phyloP scores from a whole-genome alignment of 2,113 vertebrate genomes.

The Marmota monax region DNA sequence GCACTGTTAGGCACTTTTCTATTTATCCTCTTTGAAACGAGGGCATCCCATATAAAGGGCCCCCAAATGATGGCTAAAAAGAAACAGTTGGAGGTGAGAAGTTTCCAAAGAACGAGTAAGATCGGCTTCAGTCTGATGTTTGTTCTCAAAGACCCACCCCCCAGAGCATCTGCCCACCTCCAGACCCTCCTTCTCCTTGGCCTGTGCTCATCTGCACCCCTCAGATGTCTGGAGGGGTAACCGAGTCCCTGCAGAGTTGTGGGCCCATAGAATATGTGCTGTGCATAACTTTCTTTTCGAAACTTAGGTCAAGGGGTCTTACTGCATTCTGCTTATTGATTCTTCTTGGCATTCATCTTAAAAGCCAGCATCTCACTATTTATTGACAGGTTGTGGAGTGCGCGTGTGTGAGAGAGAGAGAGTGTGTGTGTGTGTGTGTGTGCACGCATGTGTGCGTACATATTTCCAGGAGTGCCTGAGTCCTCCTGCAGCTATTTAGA shows the following conservation, averaged over 20 bases:
- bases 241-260: constrained; percentile 59
- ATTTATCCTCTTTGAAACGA: constrained; percentile 6
- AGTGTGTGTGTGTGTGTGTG: background rate
- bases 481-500: constrained; percentile 77
- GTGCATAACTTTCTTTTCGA: constrained; percentile 78
- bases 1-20: constrained; percentile 67
- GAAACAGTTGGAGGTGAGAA: background rate
- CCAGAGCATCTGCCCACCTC: background rate
- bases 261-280: constrained; percentile 78
- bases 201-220: background rate
- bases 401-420: constrained; percentile 1
- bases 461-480: constrained; percentile 14
- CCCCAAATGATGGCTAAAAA: background rate
- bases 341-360: constrained; percentile 84
- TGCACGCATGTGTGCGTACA: background rate
- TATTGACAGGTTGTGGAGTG: constrained; percentile 84
- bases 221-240: background rate
- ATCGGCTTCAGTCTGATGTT: constrained; percentile 6
- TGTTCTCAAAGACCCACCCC: background rate
- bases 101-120: constrained; percentile 26
- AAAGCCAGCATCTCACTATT: constrained; percentile 88
- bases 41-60: background rate
- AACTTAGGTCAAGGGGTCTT: constrained; percentile 84
- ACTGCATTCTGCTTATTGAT: constrained; percentile 85
- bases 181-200: background rate